Evolutionary conservation across 2,888 invertebrate species (phyloP).

Genomic region (Gasteruption jaculator): DNA sequence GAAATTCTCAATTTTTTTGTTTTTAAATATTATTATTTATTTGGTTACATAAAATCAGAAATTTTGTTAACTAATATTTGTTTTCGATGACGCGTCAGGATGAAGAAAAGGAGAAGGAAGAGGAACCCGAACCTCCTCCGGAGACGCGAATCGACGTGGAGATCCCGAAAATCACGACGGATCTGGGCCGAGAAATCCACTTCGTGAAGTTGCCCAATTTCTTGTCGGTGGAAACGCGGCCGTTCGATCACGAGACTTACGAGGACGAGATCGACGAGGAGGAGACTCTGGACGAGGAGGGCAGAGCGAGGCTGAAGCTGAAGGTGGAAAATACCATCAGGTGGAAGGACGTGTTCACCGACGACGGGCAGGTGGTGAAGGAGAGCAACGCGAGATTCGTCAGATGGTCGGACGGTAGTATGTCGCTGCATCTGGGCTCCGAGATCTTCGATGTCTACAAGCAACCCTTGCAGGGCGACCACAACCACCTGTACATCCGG

Average conservation of each 20-base stretch:
- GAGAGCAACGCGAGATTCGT: conserved; percentile 96
- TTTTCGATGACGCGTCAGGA: conserved; percentile 39
- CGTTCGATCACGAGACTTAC: conserved; percentile 91
- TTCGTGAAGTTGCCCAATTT: conserved; percentile 98
- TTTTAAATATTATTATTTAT: conserved; percentile 8
- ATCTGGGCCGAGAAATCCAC: conserved; percentile 87
- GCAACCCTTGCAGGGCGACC: conserved; percentile 89
- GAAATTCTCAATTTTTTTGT: conserved; percentile 2
- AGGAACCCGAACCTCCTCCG: conserved; percentile 76
- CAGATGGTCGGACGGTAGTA: conserved; percentile 96
- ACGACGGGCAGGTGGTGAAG: conserved; percentile 74
- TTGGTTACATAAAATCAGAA: not conserved
- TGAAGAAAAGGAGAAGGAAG: conserved; percentile 64
- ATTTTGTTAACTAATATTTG: not conserved
- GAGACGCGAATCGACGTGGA: conserved; percentile 96
- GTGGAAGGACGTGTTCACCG: conserved; percentile 83
- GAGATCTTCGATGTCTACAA: conserved; percentile 98
- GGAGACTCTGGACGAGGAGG: conserved; percentile 96
- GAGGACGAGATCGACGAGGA: conserved; percentile 99
- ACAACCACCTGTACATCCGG: conserved; percentile 95
- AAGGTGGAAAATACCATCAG: conserved; percentile 98
- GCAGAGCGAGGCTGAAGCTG: conserved; percentile 83
- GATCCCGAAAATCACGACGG: conserved; percentile 91
- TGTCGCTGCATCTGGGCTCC: conserved; percentile 93
- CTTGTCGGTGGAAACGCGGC: conserved; percentile 94